Evolutionary conservation across 2,888 invertebrate genomes (phyloP), one percentile per base, ranked within the genome.

Genomic region (Koerneria pararmatus): DNA sequence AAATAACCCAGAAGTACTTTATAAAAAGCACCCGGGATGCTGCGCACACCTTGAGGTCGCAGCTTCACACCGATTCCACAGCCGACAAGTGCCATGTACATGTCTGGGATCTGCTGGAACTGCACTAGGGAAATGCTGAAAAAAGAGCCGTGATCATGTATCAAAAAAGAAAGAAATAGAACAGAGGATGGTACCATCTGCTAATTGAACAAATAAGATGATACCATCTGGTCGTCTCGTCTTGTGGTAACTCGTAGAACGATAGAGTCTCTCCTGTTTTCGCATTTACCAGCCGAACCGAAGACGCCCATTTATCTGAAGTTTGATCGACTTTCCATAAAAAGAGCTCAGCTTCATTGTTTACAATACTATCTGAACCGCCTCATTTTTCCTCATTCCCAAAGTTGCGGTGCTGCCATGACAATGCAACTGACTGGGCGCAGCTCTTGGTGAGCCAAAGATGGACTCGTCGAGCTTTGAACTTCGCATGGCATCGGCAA

Each of bases 401-500:
- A 29, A 35, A 15, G 31, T 8, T 11, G 27, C 57, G 6, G 8
- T 57, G 8, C 6, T 15, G 11, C 1, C 51, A 59, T 24, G 24
- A 37, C 19, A 48, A 32, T 95, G 0, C 95, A 95, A 32, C 41
- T 66, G 68, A 65, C 74, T 71, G 8, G 62, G 56, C 11, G 71
- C 72, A 11, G 97, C 97, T 86, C 95, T 93, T 0, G 97, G 95
- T 0, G 95, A 91, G 0, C 95, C 93, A 85, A 95, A 99, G 0
- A 90, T 87, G n/a, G 67, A 60, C 80, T 90, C 91, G 86, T 98
- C 97, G 1, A 95, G 93, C 2, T 95, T 86, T 71, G 94, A 90
- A 84, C 97, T 95, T 66, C 91, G 92, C 1, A 98, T 87, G 80
- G 97, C 95, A 6, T 95, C 93, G 78, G 97, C 97, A 90, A 98